phyloP scores from a whole-genome alignment of 2,113 vertebrate genomes.

The Pluvialis apricaria region DNA sequence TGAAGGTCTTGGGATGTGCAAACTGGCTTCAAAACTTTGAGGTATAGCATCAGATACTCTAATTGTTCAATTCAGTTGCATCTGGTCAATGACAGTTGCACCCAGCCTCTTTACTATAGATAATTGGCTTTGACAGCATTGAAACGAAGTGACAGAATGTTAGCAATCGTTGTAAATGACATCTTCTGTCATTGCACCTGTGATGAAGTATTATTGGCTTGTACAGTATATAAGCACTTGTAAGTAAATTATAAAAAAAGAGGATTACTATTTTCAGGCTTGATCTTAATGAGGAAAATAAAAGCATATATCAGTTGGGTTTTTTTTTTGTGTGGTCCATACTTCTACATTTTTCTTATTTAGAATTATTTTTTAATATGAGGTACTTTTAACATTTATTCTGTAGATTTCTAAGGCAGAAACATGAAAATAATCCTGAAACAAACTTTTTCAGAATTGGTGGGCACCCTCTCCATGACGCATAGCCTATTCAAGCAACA shows the following conservation, averaged over 20 bases:
- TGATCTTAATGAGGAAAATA: background rate
- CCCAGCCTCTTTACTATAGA: background rate
- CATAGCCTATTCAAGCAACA: background rate
- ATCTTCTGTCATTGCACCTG: background rate
- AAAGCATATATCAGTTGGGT: background rate
- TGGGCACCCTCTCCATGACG: background rate
- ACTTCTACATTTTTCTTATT: background rate
- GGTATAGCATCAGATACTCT: background rate
- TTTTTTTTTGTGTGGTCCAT: background rate
- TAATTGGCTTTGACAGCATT: conserved; percentile 56
- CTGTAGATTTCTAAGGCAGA: background rate
- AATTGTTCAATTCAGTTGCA: conserved; percentile 27
- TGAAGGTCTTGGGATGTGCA: background rate
- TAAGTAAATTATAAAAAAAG: background rate
- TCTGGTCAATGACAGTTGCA: conserved; percentile 32
- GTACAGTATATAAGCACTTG: background rate
- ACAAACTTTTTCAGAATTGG: background rate
- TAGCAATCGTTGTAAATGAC: conserved; percentile 9
- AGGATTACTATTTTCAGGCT: background rate
- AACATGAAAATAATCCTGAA: background rate
- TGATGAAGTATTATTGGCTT: background rate
- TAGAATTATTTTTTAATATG: background rate
- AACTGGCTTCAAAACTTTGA: conserved; percentile 8
- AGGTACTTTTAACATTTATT: background rate
- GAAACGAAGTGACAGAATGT: conserved; percentile 38